Conservation (phyloP, 2,888 invertebrate species). For the Drosophila emarginata region DNA sequence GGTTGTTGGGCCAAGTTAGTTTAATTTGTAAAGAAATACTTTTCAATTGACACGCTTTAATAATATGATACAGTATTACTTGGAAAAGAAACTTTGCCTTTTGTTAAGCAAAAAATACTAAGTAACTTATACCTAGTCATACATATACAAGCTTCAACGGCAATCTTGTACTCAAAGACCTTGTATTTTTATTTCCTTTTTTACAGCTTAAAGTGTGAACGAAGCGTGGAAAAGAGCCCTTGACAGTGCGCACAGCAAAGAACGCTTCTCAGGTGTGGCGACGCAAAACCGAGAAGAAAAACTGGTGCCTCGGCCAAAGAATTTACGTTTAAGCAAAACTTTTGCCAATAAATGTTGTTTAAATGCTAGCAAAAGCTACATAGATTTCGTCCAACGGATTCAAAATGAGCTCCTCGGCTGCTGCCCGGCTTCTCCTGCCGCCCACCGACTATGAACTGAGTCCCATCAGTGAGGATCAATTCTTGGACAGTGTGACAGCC, state of each 20-base stretch:
- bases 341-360: conserved; percentile 9
- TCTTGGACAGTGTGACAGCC: conserved; percentile 67
- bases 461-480: conserved; percentile 66
- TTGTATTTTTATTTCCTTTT: conserved; percentile 66
- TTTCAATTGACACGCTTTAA: conserved; percentile 6
- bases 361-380: conserved; percentile 3
- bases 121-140: conserved; percentile 16
- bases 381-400: conserved; percentile 7
- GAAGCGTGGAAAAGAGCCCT: conserved; percentile 31
- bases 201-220: conserved; percentile 66
- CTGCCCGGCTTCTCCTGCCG: conserved; percentile 37
- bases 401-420: conserved; percentile 34
- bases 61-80: conserved; percentile 6
- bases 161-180: conserved; percentile 54
- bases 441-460: conserved; percentile 55
- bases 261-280: conserved; percentile 20
- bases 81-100: no score
- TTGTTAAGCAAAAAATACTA: conserved; percentile 26
- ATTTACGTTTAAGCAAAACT: conserved; percentile 57
- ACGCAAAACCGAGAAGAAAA: conserved; percentile 10
- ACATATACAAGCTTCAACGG: conserved; percentile 6
- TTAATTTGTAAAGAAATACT: not conserved
- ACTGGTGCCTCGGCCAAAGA: not conserved
- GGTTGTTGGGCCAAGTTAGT: not conserved
- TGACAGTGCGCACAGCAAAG: conserved; percentile 19